Conservation (phyloP, 1,140 invertebrate species). For the Acromyrmex charruanus region DNA sequence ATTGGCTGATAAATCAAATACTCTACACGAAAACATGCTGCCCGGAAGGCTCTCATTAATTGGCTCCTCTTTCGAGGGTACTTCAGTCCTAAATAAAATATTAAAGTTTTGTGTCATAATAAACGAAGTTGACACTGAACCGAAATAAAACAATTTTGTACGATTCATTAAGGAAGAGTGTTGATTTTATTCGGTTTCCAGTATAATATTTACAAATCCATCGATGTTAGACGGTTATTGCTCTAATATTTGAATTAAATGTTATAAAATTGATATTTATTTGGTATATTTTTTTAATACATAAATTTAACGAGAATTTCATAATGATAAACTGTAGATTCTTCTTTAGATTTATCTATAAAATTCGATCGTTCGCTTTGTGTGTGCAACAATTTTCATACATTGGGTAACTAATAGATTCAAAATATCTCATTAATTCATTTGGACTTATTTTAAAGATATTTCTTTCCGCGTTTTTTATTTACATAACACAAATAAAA, state of each 20-base stretch:
- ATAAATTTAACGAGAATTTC: background rate
- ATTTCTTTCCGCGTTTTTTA: background rate
- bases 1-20: constrained; percentile 62
- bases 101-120: background rate
- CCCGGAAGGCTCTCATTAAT: constrained; percentile 39
- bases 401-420: background rate
- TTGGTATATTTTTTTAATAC: background rate
- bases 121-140: background rate
- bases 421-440: background rate
- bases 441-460: background rate
- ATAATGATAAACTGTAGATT: background rate
- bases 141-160: background rate
- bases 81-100: background rate
- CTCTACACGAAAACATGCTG: background rate
- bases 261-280: background rate
- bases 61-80: background rate
- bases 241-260: background rate
- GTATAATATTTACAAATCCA: background rate
- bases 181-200: background rate
- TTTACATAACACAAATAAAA: background rate
- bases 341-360: background rate
- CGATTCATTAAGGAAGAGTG: background rate
- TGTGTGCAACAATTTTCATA: background rate
- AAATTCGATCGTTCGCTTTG: background rate
- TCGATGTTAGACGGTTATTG: background rate